Evolutionary conservation across 2,797 vertebrate genomes (phyloP), one percentile per base, ranked within the genome.

Genomic region (Rallus crepitans): DNA sequence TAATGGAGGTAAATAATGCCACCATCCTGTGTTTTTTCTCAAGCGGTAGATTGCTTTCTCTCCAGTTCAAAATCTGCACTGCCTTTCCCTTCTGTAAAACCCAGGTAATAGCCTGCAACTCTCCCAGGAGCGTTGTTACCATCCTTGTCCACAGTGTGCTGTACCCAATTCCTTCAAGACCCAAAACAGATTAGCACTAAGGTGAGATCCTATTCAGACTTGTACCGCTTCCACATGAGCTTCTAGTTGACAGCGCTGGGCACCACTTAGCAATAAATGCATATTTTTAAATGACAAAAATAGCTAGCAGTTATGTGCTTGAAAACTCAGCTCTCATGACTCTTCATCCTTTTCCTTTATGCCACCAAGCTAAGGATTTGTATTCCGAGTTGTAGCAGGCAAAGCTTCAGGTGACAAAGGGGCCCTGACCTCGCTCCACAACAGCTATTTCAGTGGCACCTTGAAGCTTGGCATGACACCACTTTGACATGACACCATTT

Each of bases 11-110:
- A 72, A 83, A 82, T 93, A 82, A 90, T 81, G 63, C 72, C 92
- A 90, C 40, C n/a, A 82, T 87, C 70, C 92, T 82, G 55, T 95
- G 61, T 89, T 92, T 89, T 94, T 81, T 88, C 82, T 86, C 65
- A 81, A 95, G 70, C 45, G 55, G 82, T 93, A 96, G 95, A 91
- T 76, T 93, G 76, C 39, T 91, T 92, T 96, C 72, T 94, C 82
- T 86, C 70, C 79, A n/a, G 79, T 96, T 94, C 91, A 93, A 89
- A 96, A 86, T 87, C 59, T 96, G 82, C 91, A 81, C 95, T 96
- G 89, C 96, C 94, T 96, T 91, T 97, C 89, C 96, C 94, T 95
- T 78, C 94, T 95, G 94, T 95, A 97, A 96, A 97, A 95, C 89
- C 94, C 84, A 95, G 96, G 92, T 94, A 91, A 86, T 92, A 94